Evolutionary conservation across 37 sponge, comb jelly and placozoan species (phyloP), one percentile per base, ranked within the genome.

Genomic region (Dysidea cf. avara): DNA sequence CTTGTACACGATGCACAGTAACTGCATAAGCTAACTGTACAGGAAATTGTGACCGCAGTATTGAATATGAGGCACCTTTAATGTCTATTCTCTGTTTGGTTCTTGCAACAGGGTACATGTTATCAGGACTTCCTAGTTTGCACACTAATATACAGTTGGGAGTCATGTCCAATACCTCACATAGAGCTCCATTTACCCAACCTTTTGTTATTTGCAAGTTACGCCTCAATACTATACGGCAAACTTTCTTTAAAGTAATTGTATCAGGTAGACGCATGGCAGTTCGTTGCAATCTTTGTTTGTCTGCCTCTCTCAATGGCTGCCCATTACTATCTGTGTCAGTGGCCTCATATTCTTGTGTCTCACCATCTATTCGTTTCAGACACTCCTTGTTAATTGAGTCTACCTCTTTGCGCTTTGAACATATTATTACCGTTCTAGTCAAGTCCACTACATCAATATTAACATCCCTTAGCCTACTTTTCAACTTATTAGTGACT

Each of bases 381-480:
- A 66, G 7, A 66, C 66, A 39, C 3, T 36, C 22, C 4, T 30
- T 47, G 26, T 71, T 71, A 9, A 53, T 39, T 21, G 16, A 0
- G 3, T n/a, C 34, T 34, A 34, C 13, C 22, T 71, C 56, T 53
- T 6, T 13, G 0, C 71, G 1, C n/a, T 38, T 71, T 20, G 71
- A 71, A 33, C 71, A 71, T 0, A 71, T 71, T 21, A 71, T 53
- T 1, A 68, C 69, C 22, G 69, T 68, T 0, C 29, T 17, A 46
- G 9, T 68, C 4, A 66, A 26, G 69, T n/a, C n/a, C n/a, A n/a
- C n/a, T n/a, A n/a, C n/a, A n/a, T n/a, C n/a, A n/a, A n/a, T n/a
- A n/a, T n/a, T n/a, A n/a, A n/a, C n/a, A n/a, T n/a, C n/a, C n/a
- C n/a, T n/a, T n/a, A n/a, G n/a, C n/a, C n/a, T n/a, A n/a, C n/a